Percentiles rank a stretch among this genome's conserved stretches.
Evolutionary conservation across 2,113 vertebrate species (phyloP).

Genomic region (Sinocyclocheilus anophthalmus): DNA sequence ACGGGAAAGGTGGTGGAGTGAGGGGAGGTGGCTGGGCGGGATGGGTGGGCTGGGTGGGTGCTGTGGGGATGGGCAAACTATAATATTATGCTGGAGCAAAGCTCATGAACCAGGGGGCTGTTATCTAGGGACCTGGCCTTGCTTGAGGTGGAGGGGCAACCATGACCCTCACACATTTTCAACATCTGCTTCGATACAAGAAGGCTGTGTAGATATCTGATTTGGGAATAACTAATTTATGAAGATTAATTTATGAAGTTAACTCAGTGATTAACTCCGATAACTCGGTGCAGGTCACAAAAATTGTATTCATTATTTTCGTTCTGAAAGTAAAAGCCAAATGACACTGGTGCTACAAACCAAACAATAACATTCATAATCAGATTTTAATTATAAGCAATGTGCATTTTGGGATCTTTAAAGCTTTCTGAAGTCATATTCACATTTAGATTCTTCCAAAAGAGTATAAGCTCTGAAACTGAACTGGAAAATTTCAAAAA

Average conservation of each 20-base stretch:
- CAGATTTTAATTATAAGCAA: too few species aligned
- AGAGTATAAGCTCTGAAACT: too few species aligned
- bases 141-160: conserved; percentile 66
- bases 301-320: not conserved
- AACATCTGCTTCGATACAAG: not conserved
- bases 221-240: conserved; percentile 3
- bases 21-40: conserved; percentile 67
- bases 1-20: conserved; percentile 88
- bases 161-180: conserved; percentile 18
- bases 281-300: not conserved
- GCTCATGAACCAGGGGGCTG: conserved; percentile 65
- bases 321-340: not conserved
- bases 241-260: not conserved
- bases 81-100: conserved; percentile 74
- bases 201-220: not conserved
- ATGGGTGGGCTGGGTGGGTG: conserved; percentile 29
- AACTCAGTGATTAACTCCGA: too few species aligned
- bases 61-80: conserved; percentile 59
- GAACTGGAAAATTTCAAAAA: too few species aligned
- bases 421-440: not conserved
- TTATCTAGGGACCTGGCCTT: conserved; percentile 63
- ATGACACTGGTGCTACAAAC: not conserved
- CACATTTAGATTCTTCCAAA: too few species aligned
- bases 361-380: not conserved
- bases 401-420: too few species aligned